These are phyloP conservation scores for Aulostomus chinensis DNA, from an alignment of 2,797 vertebrate species.

Conservation along the genomic window DNA sequence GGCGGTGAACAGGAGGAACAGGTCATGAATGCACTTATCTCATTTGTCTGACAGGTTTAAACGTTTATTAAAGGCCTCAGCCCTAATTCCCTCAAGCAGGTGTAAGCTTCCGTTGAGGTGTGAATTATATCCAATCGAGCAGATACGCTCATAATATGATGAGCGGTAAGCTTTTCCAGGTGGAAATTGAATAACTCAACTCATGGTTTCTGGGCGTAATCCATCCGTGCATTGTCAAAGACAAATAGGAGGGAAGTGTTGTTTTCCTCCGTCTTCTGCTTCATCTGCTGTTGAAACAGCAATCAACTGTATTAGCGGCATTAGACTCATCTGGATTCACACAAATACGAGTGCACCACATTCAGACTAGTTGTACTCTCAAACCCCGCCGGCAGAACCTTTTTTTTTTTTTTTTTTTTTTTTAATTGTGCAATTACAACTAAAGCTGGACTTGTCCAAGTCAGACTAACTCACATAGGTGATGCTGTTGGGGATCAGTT, in stretches of 20 bases:
- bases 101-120: conserved; percentile 83
- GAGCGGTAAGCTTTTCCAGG: conserved; percentile 75
- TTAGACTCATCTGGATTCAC: conserved; percentile 36
- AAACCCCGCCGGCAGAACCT: too few species aligned
- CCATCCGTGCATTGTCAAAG: conserved; percentile 65
- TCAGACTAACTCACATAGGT: too few species aligned
- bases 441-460: too few species aligned
- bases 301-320: conserved; percentile 44
- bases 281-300: conserved; percentile 36
- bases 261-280: conserved; percentile 34
- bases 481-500: too few species aligned
- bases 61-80: conserved; percentile 79
- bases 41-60: conserved; percentile 83
- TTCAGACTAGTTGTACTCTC: too few species aligned
- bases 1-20: conserved; percentile 67
- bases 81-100: conserved; percentile 84
- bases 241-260: conserved; percentile 56
- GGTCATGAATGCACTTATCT: conserved; percentile 79
- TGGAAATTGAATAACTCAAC: conserved; percentile 85
- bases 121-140: conserved; percentile 78
- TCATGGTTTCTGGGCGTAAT: conserved; percentile 74
- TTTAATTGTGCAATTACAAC: too few species aligned
- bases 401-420: too few species aligned
- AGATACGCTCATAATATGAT: conserved; percentile 79
- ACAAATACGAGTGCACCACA: conserved; percentile 28